Evolutionary conservation across 2,113 vertebrate species (phyloP).

Genomic region (Scomber scombrus): DNA sequence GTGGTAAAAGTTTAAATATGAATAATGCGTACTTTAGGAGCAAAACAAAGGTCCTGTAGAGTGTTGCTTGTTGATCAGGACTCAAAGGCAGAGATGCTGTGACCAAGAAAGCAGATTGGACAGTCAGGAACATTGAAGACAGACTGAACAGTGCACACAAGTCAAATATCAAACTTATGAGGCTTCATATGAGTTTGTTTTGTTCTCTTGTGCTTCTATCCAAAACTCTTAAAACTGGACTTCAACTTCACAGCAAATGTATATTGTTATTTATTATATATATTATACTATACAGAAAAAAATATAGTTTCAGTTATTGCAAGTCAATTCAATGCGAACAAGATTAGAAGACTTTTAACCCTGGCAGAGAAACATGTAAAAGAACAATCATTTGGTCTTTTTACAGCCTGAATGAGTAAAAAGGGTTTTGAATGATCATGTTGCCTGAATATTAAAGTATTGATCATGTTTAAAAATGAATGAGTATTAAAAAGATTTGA

Average conservation of each 20-base stretch:
- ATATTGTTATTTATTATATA: too few relatives aligned
- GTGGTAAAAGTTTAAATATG: not conserved
- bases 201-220: not conserved
- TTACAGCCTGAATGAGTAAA: too few relatives aligned
- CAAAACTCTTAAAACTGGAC: not conserved
- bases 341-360: not conserved
- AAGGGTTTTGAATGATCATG: too few relatives aligned
- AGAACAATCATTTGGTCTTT: too few relatives aligned
- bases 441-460: too few relatives aligned
- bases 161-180: not conserved
- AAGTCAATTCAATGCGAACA: not conserved
- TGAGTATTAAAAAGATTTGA: too few relatives aligned
- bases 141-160: not conserved
- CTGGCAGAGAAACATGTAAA: too few relatives aligned
- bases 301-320: not conserved
- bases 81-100: conserved; percentile 90
- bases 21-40: conserved; percentile 90
- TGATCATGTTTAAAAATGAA: too few relatives aligned
- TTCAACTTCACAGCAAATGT: too few relatives aligned
- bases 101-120: conserved; percentile 18
- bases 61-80: conserved; percentile 88
- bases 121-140: not conserved
- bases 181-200: not conserved
- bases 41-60: conserved; percentile 88
- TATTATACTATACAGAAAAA: too few relatives aligned